A percentile compares a stretch with the other conserved stretches of the same genome.
These are phyloP conservation scores for Eclectus roratus DNA, from an alignment of 2,113 vertebrate genomes.

Conservation along the genomic window DNA sequence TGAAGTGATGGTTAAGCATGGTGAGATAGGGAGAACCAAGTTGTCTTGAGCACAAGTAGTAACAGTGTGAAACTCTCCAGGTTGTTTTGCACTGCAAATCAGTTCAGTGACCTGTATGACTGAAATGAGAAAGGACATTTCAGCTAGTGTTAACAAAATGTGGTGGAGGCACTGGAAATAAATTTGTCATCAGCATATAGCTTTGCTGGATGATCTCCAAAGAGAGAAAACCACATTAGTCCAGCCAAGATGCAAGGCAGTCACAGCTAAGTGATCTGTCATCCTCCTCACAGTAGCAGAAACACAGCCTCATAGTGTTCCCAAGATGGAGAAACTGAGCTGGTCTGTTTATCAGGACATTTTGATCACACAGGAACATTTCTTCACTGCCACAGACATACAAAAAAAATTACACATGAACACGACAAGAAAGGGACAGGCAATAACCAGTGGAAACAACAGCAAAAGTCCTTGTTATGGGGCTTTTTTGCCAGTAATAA, in stretches of 20 bases:
- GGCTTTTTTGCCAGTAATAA: background rate
- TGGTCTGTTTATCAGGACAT: background rate
- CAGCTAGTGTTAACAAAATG: background rate
- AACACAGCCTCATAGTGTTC: background rate
- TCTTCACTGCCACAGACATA: background rate
- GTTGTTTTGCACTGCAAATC: background rate
- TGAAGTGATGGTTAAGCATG: background rate
- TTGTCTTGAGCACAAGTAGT: background rate
- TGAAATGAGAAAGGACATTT: constrained; percentile 9
- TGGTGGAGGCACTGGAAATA: background rate
- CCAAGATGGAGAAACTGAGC: background rate
- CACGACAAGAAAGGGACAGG: background rate
- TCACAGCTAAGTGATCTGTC: background rate
- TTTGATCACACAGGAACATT: background rate
- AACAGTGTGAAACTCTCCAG: background rate
- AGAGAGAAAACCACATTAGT: background rate
- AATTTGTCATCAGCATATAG: background rate
- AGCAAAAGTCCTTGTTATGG: background rate
- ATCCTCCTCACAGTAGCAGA: background rate
- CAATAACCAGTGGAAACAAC: background rate
- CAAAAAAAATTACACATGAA: background rate
- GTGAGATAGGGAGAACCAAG: background rate
- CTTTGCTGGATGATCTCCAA: background rate
- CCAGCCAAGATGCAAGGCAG: background rate
- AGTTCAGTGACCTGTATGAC: background rate